A percentile compares a stretch with the other conserved stretches of the same genome.
phyloP scores from a whole-genome alignment of 2,797 vertebrate species.

The Argyrosomus regius region DNA sequence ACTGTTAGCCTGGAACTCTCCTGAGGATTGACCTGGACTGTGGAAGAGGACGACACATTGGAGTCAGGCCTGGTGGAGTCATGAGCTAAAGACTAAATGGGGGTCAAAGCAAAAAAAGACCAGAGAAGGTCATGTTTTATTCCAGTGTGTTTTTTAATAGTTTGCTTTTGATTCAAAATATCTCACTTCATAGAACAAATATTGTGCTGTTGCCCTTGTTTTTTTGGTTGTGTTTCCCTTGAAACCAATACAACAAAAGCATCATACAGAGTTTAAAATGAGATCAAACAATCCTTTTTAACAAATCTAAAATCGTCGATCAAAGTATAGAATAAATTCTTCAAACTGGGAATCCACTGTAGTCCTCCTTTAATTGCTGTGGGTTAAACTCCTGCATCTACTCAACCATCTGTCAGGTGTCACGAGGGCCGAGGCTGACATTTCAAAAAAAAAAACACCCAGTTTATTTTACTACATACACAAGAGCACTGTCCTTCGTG shows the following conservation, averaged over 20 bases:
- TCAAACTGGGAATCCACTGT: background rate
- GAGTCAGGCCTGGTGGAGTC: slow-evolving; percentile 7
- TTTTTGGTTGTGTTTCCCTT: background rate
- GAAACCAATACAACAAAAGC: background rate
- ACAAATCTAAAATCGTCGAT: background rate
- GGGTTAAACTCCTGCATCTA: slow-evolving; percentile 26
- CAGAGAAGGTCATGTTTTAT: background rate
- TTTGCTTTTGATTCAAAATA: background rate
- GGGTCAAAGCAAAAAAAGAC: slow-evolving; percentile 12
- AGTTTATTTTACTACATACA: slow-evolving; percentile 19
- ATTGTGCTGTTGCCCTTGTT: background rate
- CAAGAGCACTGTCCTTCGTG: slow-evolving; percentile 18
- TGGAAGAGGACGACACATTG: slow-evolving; percentile 3
- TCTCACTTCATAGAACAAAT: background rate
- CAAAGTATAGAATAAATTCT: background rate
- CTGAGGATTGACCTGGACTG: slow-evolving; percentile 46
- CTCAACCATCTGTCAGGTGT: slow-evolving; percentile 38
- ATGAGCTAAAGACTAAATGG: slow-evolving; percentile 25
- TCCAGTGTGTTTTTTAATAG: background rate
- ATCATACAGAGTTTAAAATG: background rate
- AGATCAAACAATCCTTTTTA: background rate
- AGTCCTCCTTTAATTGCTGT: slow-evolving; percentile 21
- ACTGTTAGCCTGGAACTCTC: slow-evolving; percentile 33
- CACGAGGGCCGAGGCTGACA: slow-evolving; percentile 28
- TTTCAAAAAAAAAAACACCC: slow-evolving; percentile 38